Evolutionary conservation across 2,113 vertebrate genomes (phyloP), one percentile per base, ranked within the genome.

Genomic region (Piaya cayana): DNA sequence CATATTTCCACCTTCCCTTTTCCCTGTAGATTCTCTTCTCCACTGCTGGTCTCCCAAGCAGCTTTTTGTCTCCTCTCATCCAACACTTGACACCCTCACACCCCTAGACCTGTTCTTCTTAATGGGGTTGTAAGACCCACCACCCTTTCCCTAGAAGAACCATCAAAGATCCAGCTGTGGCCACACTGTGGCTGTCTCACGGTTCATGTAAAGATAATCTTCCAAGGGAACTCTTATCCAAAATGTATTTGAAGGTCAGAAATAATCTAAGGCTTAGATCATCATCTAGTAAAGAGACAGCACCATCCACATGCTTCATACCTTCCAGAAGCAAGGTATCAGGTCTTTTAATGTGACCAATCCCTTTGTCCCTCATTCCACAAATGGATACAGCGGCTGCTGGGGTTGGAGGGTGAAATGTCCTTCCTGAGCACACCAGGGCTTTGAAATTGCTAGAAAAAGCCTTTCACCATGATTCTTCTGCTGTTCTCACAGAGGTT

Each of bases 171-270:
- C 30, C 70, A 69, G 23, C 36, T 19, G 15, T 21, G n/a, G 23
- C 34, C 21, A 9, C 2, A 3, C 50, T 3, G 1, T 34, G 64
- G 15, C 49, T 47, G 17, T n/a, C 26, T 47, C n/a, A 6, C 25
- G n/a, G 15, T 0, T 25, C 50, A 16, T 5, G 2, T 47, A 19
- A 34, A 30, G 21, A 45, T 0, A 1, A 36, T 36, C 27, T 64
- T 32, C 39, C 37, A 18, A 53, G 29, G 64, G n/a, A 55, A 49
- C n/a, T 1, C 0, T 52, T 39, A 29, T 13, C 39, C 13, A 19
- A 58, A 63, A 34, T 12, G 22, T 7, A 50, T 39, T 23, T 86
- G 64, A 67, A 14, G 32, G 60, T 16, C 30, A 43, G 45, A 55
- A 26, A 62, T 39, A 65, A 68, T 32, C n/a, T 30, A 43, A 68